Evolutionary conservation across 2,113 vertebrate genomes (phyloP).

Genomic region (Brachionichthys hirsutus): DNA sequence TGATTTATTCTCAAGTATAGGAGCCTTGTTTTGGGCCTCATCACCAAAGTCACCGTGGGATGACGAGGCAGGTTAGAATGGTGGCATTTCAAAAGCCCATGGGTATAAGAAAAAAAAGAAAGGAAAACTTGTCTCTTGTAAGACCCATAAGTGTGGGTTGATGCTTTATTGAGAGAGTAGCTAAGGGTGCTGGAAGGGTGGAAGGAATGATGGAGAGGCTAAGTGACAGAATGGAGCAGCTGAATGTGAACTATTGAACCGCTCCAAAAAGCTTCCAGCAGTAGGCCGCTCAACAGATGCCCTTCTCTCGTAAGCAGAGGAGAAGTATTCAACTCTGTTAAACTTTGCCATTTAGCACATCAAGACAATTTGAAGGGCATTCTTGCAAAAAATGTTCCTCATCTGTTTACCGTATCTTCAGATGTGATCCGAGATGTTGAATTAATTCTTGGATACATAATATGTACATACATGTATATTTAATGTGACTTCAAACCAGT

Average conservation of each 20-base stretch:
- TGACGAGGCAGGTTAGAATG: slow-evolving; percentile 25
- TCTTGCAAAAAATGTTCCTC: neutral
- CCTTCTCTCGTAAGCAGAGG: slow-evolving; percentile 15
- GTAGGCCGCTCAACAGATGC: slow-evolving; percentile 38
- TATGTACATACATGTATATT: too few species aligned
- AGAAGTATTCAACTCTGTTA: slow-evolving; percentile 13
- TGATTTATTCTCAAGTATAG: neutral
- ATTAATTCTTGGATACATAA: too few species aligned
- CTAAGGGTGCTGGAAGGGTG: slow-evolving; percentile 20
- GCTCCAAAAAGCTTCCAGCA: slow-evolving; percentile 31
- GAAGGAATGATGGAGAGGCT: slow-evolving; percentile 38
- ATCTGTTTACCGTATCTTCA: neutral
- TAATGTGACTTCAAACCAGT: too few species aligned
- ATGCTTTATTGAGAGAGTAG: slow-evolving; percentile 47
- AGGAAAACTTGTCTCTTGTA: neutral
- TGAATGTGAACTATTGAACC: slow-evolving; percentile 44
- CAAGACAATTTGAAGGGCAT: neutral
- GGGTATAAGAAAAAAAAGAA: slow-evolving; percentile 13
- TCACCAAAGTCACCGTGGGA: slow-evolving; percentile 20
- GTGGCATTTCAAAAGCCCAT: slow-evolving; percentile 32
- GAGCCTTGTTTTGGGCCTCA: slow-evolving; percentile 6
- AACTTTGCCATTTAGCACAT: slow-evolving; percentile 14
- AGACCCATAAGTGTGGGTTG: neutral
- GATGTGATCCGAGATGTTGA: neutral
- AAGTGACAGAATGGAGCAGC: slow-evolving; percentile 46